These are phyloP conservation scores for Gadopsis bispinosus DNA, from an alignment of 2,797 vertebrate species.

Conservation along the genomic window DNA sequence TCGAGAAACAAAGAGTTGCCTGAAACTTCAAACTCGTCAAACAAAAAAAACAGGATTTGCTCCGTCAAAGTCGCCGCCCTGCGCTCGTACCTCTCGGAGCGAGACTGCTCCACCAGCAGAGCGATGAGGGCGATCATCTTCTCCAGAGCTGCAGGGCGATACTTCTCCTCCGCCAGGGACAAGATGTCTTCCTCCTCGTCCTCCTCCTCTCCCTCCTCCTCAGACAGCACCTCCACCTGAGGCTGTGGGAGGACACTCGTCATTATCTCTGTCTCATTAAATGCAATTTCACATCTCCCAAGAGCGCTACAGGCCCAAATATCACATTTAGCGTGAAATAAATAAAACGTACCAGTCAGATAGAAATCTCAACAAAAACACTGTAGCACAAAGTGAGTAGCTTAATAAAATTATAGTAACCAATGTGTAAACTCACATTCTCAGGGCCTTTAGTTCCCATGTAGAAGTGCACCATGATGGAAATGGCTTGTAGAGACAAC, in stretches of 20 bases:
- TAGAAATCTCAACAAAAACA: not conserved
- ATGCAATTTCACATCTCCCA: too few species aligned
- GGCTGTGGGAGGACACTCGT: slow-evolving; percentile 81
- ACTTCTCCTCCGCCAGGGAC: slow-evolving; percentile 98
- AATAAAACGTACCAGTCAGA: not conserved
- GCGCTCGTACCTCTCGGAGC: slow-evolving; percentile 91
- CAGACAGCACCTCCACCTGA: slow-evolving; percentile 97
- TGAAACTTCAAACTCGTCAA: not conserved
- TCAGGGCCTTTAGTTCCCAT: slow-evolving; percentile 99
- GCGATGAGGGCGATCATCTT: slow-evolving; percentile 99
- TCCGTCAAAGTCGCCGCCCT: not conserved
- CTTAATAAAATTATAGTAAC: not conserved
- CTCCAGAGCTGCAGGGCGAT: slow-evolving; percentile 96
- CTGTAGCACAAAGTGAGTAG: not conserved
- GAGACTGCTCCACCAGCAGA: slow-evolving; percentile 97
- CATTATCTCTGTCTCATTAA: not conserved
- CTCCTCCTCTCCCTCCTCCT: slow-evolving; percentile 98
- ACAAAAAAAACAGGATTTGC: fast-evolving
- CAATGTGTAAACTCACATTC: slow-evolving; percentile 87
- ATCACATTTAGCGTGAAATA: not conserved
- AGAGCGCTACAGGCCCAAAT: not conserved
- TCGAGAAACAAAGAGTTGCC: not conserved
- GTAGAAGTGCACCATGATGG: slow-evolving; percentile 99
- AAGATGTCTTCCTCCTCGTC: slow-evolving; percentile 98
- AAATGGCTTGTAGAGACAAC: slow-evolving; percentile 97